Base-by-base conservation (phyloP, 2,888 invertebrate species). In the Cerceris ruficornis region DNA sequence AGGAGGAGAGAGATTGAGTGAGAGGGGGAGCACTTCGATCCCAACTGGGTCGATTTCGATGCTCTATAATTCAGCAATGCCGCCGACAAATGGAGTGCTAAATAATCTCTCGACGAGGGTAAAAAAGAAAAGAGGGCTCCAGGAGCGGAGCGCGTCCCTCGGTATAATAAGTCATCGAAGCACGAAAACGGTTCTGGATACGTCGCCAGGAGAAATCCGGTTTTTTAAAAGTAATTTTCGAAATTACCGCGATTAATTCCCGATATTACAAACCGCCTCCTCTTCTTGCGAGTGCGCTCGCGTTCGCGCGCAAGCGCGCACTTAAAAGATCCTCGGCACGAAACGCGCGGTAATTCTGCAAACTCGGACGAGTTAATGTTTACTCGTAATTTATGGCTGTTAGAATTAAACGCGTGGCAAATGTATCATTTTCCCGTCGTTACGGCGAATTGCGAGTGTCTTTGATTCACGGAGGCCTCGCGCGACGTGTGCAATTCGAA, bases 1-100 rank as follows among this genome's bases (percentile, higher is more conserved):
- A 50, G 28, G 2, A 50, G 15, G 7, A 15, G 11, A 55, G 13
- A 11, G 14, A 49, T n/a, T 42, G 14, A 55, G 13, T 41, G 42
- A n/a, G 28, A 28, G 65, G 14, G 17, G 49, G 17, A 52, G 57
- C 67, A 11, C 42, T 62, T 71, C 73, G 72, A 49, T 75, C 72
- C 14, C 76, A 80, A 78, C 73, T 80, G 75, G 84, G 75, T 84
- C 80, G 84, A 80, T 75, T 75, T 65, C 74, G 80, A 68, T 58
- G 68, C 80, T 78, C 84, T 84, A 77, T 84, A 82, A 84, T 84
- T 75, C 80, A 17, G 82, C 78, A 68, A 66, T 69, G 72, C 84
- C 82, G 84, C 84, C 84, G 84, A 78, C 82, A 78, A 81, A 75
- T 80, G 82, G 82, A 82, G 82, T 82, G 84, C 84, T 84, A 87